A percentile compares a stretch with the other conserved stretches of the same genome.
These are phyloP conservation scores for Drosophila dives DNA, from an alignment of 2,888 invertebrate species.

Conservation along the genomic window DNA sequence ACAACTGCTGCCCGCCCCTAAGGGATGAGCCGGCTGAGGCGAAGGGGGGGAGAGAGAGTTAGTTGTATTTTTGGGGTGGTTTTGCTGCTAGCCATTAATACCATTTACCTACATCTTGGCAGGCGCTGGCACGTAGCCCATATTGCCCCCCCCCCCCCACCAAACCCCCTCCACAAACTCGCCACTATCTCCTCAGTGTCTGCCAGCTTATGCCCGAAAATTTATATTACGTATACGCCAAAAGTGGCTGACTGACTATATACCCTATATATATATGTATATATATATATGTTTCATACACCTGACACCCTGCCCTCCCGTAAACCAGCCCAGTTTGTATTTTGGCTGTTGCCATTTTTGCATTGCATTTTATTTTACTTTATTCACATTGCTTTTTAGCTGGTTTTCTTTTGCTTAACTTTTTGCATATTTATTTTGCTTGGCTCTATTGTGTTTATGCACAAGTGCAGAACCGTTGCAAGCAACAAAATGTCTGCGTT, in stretches of 20 bases:
- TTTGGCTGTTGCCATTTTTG: constrained; percentile 44
- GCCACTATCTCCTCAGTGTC: not conserved
- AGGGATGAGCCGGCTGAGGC: not conserved
- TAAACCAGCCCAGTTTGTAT: constrained; percentile 17
- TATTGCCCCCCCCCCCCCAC: not conserved
- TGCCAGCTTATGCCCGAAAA: constrained; percentile 44
- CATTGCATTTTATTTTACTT: constrained; percentile 68
- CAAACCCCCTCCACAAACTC: not conserved
- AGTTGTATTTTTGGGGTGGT: constrained; percentile 1
- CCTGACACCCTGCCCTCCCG: not conserved
- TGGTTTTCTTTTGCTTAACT: constrained; percentile 4
- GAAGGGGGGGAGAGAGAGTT: not conserved
- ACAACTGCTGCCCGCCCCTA: constrained; percentile 68
- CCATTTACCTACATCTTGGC: constrained; percentile 68
- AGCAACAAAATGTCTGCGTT: constrained; percentile 60
- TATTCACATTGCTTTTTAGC: constrained; percentile 46
- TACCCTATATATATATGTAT: not conserved
- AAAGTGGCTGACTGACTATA: constrained; percentile 66
- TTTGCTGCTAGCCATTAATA: constrained; percentile 67
- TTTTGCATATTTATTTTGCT: constrained; percentile 21
- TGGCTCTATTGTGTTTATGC: constrained; percentile 68
- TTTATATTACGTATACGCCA: constrained; percentile 75
- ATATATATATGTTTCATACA: not conserved
- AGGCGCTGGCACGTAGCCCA: constrained; percentile 56
- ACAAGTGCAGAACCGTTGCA: constrained; percentile 74